A percentile compares a stretch with the other conserved stretches of the same genome.
Evolutionary conservation across 2,113 vertebrate genomes (phyloP).

Genomic region (Podocnemis expansa): DNA sequence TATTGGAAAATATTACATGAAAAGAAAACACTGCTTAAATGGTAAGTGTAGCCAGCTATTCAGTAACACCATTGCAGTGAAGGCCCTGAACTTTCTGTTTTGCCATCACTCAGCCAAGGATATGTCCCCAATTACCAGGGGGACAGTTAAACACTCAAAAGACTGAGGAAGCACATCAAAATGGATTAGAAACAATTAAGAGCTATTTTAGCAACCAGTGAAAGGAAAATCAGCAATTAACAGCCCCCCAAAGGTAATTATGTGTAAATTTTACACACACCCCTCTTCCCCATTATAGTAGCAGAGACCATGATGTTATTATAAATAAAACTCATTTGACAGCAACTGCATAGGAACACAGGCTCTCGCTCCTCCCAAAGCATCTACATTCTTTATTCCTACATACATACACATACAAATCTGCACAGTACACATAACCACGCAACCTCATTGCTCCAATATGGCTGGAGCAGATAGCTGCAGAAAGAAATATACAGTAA

Average conservation of each 20-base stretch:
- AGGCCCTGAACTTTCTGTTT: background rate
- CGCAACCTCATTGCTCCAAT: conserved; percentile 13
- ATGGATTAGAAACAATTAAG: conserved; percentile 57
- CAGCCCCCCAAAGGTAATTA: conserved; percentile 52
- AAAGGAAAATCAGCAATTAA: conserved; percentile 49
- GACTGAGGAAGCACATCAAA: conserved; percentile 42
- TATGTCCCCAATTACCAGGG: background rate
- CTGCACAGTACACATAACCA: background rate
- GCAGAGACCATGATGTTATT: conserved; percentile 59
- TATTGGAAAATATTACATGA: background rate
- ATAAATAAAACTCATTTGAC: conserved; percentile 66
- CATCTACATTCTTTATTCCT: background rate
- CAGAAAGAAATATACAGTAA: conserved; percentile 58
- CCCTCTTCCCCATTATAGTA: conserved; percentile 61
- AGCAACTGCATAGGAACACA: conserved; percentile 2
- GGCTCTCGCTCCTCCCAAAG: background rate
- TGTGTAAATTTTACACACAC: conserved; percentile 51
- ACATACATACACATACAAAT: background rate
- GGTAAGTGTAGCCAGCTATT: background rate
- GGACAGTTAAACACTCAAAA: background rate
- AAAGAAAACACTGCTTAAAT: background rate
- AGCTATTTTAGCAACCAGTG: conserved; percentile 58
- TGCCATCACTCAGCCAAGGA: background rate
- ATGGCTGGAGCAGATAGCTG: background rate
- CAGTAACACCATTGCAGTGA: background rate